A percentile compares a stretch with the other conserved stretches of the same genome.
Evolutionary conservation across 2,113 vertebrate genomes (phyloP).

Genomic region (Rhinopomastus cyanomelas): DNA sequence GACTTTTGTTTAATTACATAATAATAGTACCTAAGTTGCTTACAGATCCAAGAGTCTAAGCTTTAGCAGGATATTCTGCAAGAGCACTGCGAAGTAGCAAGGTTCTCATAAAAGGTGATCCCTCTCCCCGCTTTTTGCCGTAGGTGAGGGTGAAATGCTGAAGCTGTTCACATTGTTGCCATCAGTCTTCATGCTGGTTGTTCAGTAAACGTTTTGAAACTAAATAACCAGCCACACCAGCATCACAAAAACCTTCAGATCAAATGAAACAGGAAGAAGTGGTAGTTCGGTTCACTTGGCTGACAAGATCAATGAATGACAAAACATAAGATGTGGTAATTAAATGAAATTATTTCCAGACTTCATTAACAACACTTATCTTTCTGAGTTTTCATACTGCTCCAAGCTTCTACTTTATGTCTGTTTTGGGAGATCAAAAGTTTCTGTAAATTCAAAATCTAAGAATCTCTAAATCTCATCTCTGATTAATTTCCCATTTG

Average conservation of each 20-base stretch:
- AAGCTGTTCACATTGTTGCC: neutral
- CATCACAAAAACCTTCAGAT: neutral
- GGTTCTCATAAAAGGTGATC: neutral
- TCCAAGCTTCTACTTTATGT: constrained; percentile 8
- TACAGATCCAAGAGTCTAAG: neutral
- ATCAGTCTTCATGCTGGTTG: neutral
- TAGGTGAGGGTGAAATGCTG: neutral
- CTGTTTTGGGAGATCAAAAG: neutral
- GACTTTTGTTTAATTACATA: neutral
- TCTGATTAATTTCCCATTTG: neutral
- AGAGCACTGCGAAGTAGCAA: neutral
- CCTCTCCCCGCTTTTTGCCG: neutral
- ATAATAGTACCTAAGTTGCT: neutral
- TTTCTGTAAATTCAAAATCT: constrained; percentile 4
- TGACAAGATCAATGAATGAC: constrained; percentile 1
- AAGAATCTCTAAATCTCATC: constrained; percentile 1
- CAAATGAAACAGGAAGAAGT: neutral
- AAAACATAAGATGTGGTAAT: constrained; percentile 9
- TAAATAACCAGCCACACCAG: neutral
- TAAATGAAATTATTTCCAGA: constrained; percentile 12
- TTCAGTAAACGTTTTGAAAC: neutral
- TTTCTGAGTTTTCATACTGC: constrained; percentile 12
- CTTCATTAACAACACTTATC: constrained; percentile 32
- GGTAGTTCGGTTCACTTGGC: neutral
- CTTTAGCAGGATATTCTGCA: neutral